Evolutionary conservation across 1,140 invertebrate species (phyloP).

Genomic region (Neodiprion pinetum): DNA sequence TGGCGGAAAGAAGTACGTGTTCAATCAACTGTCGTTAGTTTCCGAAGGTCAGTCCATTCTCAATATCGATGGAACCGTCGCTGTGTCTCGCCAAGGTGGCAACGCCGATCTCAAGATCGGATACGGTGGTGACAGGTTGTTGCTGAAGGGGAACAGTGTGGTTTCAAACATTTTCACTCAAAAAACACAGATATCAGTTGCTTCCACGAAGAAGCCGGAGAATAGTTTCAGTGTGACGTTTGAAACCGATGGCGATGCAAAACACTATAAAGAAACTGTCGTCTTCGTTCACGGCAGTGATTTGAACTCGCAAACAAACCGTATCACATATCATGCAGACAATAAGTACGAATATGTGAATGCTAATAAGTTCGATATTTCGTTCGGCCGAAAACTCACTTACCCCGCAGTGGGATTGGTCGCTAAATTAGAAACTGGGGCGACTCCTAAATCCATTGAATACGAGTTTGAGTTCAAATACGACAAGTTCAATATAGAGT

Average conservation of each 20-base stretch:
- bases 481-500: constrained; percentile 63
- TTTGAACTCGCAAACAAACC: constrained; percentile 63
- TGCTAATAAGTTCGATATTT: constrained; percentile 44
- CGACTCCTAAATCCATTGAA: constrained; percentile 62
- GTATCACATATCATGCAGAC: constrained; percentile 61
- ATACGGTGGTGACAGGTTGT: constrained; percentile 60
- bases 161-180: constrained; percentile 31
- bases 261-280: constrained; percentile 58
- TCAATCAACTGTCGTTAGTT: constrained; percentile 66
- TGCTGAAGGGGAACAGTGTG: constrained; percentile 54
- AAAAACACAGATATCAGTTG: constrained; percentile 38
- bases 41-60: constrained; percentile 55
- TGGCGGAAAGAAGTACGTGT: constrained; percentile 62
- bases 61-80: constrained; percentile 62
- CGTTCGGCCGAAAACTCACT: constrained; percentile 58
- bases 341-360: constrained; percentile 53
- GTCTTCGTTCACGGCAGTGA: constrained; percentile 69
- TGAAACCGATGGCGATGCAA: constrained; percentile 46
- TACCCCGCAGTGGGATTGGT: constrained; percentile 63
- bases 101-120: constrained; percentile 63
- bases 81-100: constrained; percentile 48
- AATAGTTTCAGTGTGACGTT: constrained; percentile 67
- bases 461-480: constrained; percentile 62
- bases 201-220: constrained; percentile 61
- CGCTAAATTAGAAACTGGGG: constrained; percentile 60